Conservation (phyloP, 2,888 invertebrate genomes). For the Lamellibrachia satsuma region DNA sequence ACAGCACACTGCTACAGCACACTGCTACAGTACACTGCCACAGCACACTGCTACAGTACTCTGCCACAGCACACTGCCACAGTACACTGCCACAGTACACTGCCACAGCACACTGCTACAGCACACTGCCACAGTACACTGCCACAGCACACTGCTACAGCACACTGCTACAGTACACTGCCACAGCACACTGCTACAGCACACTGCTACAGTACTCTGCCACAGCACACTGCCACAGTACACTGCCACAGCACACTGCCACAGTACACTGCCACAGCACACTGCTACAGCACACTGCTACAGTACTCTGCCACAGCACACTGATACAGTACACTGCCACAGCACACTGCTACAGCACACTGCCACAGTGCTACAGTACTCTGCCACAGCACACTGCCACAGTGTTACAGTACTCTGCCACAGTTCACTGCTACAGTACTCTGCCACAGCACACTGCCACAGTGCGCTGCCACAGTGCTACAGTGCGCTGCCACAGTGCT, state of each 20-base stretch:
- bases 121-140: background rate
- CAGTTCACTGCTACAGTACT: background rate
- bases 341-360: background rate
- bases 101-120: background rate
- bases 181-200: background rate
- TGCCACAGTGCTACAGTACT: no score
- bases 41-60: background rate
- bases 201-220: background rate
- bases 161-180: background rate
- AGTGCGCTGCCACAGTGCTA: background rate
- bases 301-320: background rate
- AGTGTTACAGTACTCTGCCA: background rate
- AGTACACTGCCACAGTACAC: background rate
- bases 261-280: background rate
- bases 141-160: background rate
- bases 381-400: no score
- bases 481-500: background rate
- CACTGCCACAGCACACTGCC: background rate
- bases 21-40: background rate
- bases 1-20: background rate
- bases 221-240: background rate
- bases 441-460: background rate
- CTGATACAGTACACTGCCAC: background rate
- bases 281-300: background rate
- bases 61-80: background rate